These are phyloP conservation scores for Noctua fimbriata DNA, from an alignment of 2,888 invertebrate species.

Conservation along the genomic window DNA sequence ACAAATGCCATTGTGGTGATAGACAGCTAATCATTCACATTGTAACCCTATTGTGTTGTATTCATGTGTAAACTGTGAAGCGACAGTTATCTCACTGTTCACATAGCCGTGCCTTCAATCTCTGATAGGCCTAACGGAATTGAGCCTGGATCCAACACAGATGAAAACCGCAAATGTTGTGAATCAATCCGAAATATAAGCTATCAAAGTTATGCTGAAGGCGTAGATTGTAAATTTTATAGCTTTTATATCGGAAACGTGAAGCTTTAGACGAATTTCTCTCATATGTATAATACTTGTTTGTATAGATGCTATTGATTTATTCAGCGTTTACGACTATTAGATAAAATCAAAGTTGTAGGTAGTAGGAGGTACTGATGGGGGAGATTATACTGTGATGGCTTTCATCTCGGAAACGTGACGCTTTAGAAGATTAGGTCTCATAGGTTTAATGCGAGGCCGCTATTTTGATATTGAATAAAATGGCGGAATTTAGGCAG, in stretches of 20 bases:
- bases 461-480: neutral
- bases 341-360: too few relatives aligned
- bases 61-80: constrained; percentile 19
- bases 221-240: too few relatives aligned
- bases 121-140: constrained; percentile 25
- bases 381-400: too few relatives aligned
- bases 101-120: constrained; percentile 1
- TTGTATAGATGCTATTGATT: too few relatives aligned
- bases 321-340: too few relatives aligned
- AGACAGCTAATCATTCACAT: constrained; percentile 25
- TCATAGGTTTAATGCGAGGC: neutral
- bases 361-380: too few relatives aligned
- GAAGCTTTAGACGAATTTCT: too few relatives aligned
- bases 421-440: too few relatives aligned
- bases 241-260: too few relatives aligned
- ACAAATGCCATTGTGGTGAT: constrained; percentile 36
- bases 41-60: constrained; percentile 19
- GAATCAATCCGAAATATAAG: neutral
- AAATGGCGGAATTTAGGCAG: neutral
- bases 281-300: too few relatives aligned
- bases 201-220: neutral
- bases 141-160: neutral
- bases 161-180: constrained; percentile 10
- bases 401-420: too few relatives aligned
- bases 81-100: constrained; percentile 19